Evolutionary conservation across 2,888 invertebrate species (phyloP).

Genomic region (Leucoptera coffeella): DNA sequence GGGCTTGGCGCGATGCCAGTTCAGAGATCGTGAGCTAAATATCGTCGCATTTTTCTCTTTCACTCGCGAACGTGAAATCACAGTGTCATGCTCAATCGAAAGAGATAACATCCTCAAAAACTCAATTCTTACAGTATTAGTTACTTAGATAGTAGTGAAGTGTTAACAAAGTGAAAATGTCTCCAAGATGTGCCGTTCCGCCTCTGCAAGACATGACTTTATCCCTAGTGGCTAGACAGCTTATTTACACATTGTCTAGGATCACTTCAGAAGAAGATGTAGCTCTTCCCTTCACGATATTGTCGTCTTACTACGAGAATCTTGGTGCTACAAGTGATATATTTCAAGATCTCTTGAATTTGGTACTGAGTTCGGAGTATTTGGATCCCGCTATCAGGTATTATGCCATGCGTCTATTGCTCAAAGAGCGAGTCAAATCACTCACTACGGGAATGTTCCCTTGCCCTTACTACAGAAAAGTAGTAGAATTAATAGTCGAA

Average conservation of each 20-base stretch:
- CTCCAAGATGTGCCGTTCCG: slow-evolving; percentile 57
- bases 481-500: slow-evolving; percentile 57
- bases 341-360: slow-evolving; percentile 60
- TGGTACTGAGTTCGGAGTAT: slow-evolving; percentile 59
- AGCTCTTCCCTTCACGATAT: slow-evolving; percentile 51
- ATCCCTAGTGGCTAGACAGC: slow-evolving; percentile 54
- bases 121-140: no score
- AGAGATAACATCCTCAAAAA: slow-evolving; percentile 15
- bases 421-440: slow-evolving; percentile 60
- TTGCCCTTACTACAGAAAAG: slow-evolving; percentile 63
- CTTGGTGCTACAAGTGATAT: slow-evolving; percentile 62
- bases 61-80: slow-evolving; percentile 18
- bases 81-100: slow-evolving; percentile 12
- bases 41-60: slow-evolving; percentile 33
- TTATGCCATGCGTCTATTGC: slow-evolving; percentile 57
- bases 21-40: slow-evolving; percentile 37
- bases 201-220: slow-evolving; percentile 55
- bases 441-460: slow-evolving; percentile 65
- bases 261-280: slow-evolving; percentile 56
- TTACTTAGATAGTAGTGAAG: slow-evolving; percentile 10
- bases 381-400: slow-evolving; percentile 63
- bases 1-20: slow-evolving; percentile 31
- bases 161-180: slow-evolving; percentile 32
- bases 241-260: slow-evolving; percentile 57
- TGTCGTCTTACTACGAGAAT: slow-evolving; percentile 53